A percentile compares a stretch with the other conserved stretches of the same genome.
Conservation (phyloP, 2,113 vertebrate genomes). For the Percopsis transmontana region DNA sequence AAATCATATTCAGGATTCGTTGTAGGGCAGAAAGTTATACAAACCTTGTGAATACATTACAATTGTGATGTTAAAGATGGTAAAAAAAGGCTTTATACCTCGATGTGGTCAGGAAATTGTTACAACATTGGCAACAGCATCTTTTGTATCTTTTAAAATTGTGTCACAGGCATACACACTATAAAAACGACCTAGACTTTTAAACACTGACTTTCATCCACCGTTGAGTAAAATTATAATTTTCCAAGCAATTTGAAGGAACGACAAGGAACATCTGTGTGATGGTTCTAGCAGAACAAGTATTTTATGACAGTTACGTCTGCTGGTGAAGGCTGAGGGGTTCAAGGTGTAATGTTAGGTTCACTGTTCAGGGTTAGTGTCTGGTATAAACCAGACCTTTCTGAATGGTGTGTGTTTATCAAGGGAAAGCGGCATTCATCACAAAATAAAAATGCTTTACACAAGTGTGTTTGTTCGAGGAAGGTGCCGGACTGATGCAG, state of each 20-base stretch:
- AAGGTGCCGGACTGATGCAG: no score
- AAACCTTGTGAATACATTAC: no score
- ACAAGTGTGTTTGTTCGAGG: no score
- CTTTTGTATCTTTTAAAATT: no score
- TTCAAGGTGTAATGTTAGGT: neutral
- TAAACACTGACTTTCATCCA: neutral
- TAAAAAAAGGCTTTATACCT: no score
- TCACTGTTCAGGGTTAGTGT: neutral
- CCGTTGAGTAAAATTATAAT: neutral
- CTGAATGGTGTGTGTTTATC: neutral
- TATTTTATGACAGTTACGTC: neutral
- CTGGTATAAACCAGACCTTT: conserved; percentile 59
- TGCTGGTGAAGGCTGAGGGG: neutral
- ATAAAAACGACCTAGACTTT: no score
- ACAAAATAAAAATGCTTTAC: neutral
- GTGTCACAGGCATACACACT: no score
- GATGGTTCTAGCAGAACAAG: neutral
- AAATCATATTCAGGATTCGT: no score
- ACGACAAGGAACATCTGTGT: neutral
- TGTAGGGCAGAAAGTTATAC: no score
- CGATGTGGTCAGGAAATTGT: neutral
- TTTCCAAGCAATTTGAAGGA: neutral
- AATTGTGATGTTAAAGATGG: no score
- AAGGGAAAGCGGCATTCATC: neutral
- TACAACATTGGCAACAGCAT: neutral